Conservation (phyloP, 2,888 invertebrate genomes). For the Trimorus sp. region DNA sequence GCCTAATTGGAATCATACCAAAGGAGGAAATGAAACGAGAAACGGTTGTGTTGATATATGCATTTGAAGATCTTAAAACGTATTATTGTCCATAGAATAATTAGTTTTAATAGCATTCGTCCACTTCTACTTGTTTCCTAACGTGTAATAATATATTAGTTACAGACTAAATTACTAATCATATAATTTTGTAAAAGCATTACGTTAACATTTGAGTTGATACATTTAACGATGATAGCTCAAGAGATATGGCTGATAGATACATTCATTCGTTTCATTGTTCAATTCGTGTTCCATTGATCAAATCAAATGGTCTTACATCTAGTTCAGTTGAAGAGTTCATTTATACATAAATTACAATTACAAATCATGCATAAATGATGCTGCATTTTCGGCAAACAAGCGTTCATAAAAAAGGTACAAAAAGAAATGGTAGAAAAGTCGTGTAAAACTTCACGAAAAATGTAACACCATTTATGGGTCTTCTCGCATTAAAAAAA, state of each 20-base stretch:
- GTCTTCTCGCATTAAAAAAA: conserved; percentile 14
- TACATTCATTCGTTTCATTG: conserved; percentile 37
- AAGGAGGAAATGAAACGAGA: conserved; percentile 42
- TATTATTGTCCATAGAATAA: conserved; percentile 81
- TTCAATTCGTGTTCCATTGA: conserved; percentile 25
- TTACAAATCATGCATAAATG: conserved; percentile 15
- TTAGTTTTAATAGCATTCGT: conserved; percentile 75
- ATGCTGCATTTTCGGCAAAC: conserved; percentile 18
- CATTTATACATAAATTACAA: conserved; percentile 37
- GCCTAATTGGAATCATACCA: no score
- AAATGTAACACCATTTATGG: conserved; percentile 32
- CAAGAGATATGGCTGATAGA: conserved; percentile 62
- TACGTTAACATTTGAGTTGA: conserved; percentile 69
- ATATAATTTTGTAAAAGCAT: conserved; percentile 72
- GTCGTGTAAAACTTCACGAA: not conserved
- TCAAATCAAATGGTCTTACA: conserved; percentile 14
- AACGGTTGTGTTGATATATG: conserved; percentile 70
- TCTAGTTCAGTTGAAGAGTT: conserved; percentile 14
- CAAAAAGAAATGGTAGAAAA: conserved; percentile 31
- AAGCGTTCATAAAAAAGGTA: conserved; percentile 7
- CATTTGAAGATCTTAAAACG: conserved; percentile 78
- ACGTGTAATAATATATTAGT: conserved; percentile 72
- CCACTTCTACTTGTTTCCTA: conserved; percentile 63
- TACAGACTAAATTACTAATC: conserved; percentile 73
- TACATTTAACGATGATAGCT: conserved; percentile 72